phyloP scores from a whole-genome alignment of 2,888 invertebrate genomes.

The Idaea biselata region DNA sequence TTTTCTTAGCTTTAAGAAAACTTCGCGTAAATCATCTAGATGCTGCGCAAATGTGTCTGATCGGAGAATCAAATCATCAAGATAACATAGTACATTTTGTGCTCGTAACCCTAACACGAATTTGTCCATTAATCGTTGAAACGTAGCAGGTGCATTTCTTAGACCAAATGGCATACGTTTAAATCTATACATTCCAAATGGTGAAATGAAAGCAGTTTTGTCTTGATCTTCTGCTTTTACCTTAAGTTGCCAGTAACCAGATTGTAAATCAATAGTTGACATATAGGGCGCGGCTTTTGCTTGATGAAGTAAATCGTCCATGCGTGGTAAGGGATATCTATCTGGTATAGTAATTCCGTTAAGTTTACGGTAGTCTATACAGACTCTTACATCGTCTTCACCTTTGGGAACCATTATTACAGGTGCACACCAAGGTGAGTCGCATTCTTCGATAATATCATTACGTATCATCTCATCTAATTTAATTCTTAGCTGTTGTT shows the following conservation, averaged over 20 bases:
- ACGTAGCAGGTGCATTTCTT: constrained; percentile 39
- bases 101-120: not conserved
- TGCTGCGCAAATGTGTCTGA: constrained; percentile 7
- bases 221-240: constrained; percentile 32
- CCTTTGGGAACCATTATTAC: constrained; percentile 40
- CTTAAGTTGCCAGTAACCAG: constrained; percentile 39
- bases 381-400: constrained; percentile 36
- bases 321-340: constrained; percentile 50
- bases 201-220: constrained; percentile 32
- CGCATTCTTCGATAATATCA: constrained; percentile 13
- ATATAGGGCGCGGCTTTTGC: constrained; percentile 33
- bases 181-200: constrained; percentile 36
- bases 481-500: constrained; percentile 11
- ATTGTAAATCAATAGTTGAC: constrained; percentile 30
- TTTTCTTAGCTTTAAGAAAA: constrained; percentile 5
- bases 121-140: constrained; percentile 28
- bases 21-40: not conserved
- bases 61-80: constrained; percentile 3
- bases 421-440: constrained; percentile 13
- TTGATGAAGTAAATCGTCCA: constrained; percentile 40
- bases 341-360: constrained; percentile 31
- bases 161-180: constrained; percentile 41
- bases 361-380: constrained; percentile 41
- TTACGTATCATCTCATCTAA: constrained; percentile 13
- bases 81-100: not conserved